Evolutionary conservation across 2,888 invertebrate genomes (phyloP).

Genomic region (Phaonia tiefii): DNA sequence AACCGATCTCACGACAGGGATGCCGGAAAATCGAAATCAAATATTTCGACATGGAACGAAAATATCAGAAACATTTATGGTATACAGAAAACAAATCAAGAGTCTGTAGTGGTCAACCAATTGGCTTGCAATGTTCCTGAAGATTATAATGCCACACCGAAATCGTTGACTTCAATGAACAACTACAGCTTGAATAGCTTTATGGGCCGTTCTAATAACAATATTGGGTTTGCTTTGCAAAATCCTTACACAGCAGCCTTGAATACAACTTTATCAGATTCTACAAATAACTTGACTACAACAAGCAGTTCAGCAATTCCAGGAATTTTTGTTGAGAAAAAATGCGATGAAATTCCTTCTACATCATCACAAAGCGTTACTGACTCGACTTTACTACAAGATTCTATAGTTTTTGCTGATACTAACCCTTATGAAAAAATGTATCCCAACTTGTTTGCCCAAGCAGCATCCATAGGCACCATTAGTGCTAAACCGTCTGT

Average conservation of each 20-base stretch:
- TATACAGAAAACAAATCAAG: slow-evolving; percentile 65
- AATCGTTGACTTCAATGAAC: slow-evolving; percentile 67
- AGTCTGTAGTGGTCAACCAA: slow-evolving; percentile 12
- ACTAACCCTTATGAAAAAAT: slow-evolving; percentile 77
- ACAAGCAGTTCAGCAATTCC: slow-evolving; percentile 65
- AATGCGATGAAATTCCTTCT: slow-evolving; percentile 31
- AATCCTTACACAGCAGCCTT: slow-evolving; percentile 72
- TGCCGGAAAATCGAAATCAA: slow-evolving; percentile 54
- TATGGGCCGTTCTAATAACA: slow-evolving; percentile 52
- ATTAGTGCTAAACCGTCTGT: slow-evolving; percentile 39
- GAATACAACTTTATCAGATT: slow-evolving; percentile 42
- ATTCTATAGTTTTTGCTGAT: slow-evolving; percentile 76
- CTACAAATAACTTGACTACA: slow-evolving; percentile 17
- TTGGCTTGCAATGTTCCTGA: not conserved
- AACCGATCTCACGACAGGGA: slow-evolving; percentile 37
- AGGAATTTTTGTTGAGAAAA: slow-evolving; percentile 67
- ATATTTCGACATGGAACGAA: slow-evolving; percentile 57
- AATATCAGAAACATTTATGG: slow-evolving; percentile 23
- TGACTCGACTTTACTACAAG: slow-evolving; percentile 56
- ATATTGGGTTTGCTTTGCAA: slow-evolving; percentile 70
- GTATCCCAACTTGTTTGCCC: slow-evolving; percentile 76
- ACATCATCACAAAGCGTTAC: not conserved
- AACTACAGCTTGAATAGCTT: slow-evolving; percentile 72
- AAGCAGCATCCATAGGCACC: slow-evolving; percentile 65
- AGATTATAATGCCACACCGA: not conserved